Evolutionary conservation across 2,113 vertebrate genomes (phyloP).

Genomic region (Cyprinodon variegatus): DNA sequence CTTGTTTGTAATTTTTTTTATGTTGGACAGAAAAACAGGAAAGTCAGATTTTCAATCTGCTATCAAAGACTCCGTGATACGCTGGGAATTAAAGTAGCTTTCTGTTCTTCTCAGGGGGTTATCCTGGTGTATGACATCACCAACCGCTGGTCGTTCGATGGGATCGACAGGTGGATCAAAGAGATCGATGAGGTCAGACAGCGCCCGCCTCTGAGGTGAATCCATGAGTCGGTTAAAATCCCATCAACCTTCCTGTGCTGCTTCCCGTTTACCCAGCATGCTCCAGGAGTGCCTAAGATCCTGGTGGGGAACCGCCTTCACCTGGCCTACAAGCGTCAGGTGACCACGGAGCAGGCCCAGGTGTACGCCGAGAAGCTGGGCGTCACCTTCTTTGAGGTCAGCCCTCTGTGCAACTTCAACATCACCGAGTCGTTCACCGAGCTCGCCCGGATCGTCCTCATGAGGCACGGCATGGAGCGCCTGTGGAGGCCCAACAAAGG

Average conservation of each 20-base stretch:
- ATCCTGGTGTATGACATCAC: conserved; percentile 3
- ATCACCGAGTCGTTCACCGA: conserved; percentile 98
- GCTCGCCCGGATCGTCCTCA: conserved; percentile 96
- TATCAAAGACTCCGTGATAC: too few relatives aligned
- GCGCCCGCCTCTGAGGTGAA: too few relatives aligned
- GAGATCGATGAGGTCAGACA: conserved; percentile 93
- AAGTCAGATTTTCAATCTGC: background rate
- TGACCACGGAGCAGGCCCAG: conserved; percentile 94
- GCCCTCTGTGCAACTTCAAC: conserved; percentile 98
- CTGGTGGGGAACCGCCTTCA: conserved; percentile 97
- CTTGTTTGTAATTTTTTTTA: too few relatives aligned
- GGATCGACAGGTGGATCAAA: conserved; percentile 97
- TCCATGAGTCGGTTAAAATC: background rate
- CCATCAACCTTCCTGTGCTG: background rate
- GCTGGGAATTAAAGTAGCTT: background rate
- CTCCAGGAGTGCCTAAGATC: conserved; percentile 95
- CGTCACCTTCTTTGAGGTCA: conserved; percentile 99
- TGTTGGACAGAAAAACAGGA: background rate
- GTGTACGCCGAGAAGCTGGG: conserved; percentile 96
- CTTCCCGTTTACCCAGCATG: conserved; percentile 81
- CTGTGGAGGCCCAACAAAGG: conserved; percentile 99
- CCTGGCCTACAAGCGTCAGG: conserved; percentile 95
- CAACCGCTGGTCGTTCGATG: conserved; percentile 98
- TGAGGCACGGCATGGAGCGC: conserved; percentile 99
- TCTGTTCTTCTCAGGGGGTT: background rate